Conservation (phyloP, 2,113 vertebrate genomes). For the Petrocephalus zakoni region DNA sequence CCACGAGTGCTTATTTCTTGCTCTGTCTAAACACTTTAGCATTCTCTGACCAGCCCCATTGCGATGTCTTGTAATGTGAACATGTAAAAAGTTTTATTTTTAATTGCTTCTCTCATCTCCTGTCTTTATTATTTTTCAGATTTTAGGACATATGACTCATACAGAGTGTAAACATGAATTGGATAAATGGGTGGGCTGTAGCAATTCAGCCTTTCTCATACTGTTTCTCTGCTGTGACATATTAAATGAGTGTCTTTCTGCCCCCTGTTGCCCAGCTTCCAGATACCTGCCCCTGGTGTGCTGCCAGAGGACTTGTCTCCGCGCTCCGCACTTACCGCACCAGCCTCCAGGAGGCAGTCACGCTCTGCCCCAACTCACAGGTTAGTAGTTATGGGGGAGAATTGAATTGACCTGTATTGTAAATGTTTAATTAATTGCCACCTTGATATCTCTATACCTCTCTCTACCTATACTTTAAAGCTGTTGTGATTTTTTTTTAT, state of each 20-base stretch:
- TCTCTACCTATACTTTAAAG: background rate
- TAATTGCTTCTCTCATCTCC: background rate
- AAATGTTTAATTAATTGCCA: background rate
- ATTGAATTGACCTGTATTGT: background rate
- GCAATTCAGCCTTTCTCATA: background rate
- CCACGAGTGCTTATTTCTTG: background rate
- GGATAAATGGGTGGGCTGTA: background rate
- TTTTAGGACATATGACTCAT: background rate
- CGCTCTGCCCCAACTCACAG: slow-evolving; percentile 82
- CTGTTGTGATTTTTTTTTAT: background rate
- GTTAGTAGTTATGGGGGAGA: slow-evolving; percentile 46
- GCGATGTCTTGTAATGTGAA: background rate
- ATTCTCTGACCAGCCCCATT: background rate
- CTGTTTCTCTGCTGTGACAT: background rate
- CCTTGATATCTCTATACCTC: background rate
- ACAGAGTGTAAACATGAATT: background rate
- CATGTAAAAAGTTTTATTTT: background rate
- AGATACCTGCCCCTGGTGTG: slow-evolving; percentile 76
- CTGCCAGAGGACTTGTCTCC: slow-evolving; percentile 66
- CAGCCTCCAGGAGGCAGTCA: slow-evolving; percentile 80
- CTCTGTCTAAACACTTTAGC: background rate
- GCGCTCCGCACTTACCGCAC: slow-evolving; percentile 70
- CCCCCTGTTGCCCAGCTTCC: slow-evolving; percentile 31
- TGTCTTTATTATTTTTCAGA: background rate
- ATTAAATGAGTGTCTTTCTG: background rate